These are phyloP conservation scores for Drosophila suzukii DNA, from an alignment of 1,140 invertebrate species.

Conservation along the genomic window DNA sequence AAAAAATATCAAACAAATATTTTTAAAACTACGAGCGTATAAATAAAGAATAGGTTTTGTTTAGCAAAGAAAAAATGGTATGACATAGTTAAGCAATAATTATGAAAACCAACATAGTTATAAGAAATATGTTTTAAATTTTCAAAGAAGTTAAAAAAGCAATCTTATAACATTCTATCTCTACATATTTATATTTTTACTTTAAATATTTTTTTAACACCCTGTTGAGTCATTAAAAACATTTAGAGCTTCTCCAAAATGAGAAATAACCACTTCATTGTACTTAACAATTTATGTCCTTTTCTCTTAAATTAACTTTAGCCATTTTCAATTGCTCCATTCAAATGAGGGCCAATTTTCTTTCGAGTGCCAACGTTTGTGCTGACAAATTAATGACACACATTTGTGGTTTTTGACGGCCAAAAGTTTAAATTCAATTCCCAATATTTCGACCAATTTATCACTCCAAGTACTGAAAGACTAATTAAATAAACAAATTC, in stretches of 20 bases:
- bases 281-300: conserved; percentile 46
- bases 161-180: too few relatives aligned
- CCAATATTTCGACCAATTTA: conserved; percentile 39
- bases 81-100: too few relatives aligned
- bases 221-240: conserved; percentile 32
- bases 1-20: too few relatives aligned
- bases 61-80: too few relatives aligned
- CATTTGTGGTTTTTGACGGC: conserved; percentile 51
- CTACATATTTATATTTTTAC: too few relatives aligned
- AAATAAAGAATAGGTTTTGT: too few relatives aligned
- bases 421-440: conserved; percentile 51
- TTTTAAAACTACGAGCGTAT: too few relatives aligned
- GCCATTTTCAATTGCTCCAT: conserved; percentile 6
- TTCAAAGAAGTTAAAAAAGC: too few relatives aligned
- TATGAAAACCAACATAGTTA: too few relatives aligned
- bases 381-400: conserved; percentile 56
- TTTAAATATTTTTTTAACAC: neutral
- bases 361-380: conserved; percentile 8
- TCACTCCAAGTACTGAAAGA: conserved; percentile 32
- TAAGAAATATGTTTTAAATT: too few relatives aligned
- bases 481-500: conserved; percentile 48
- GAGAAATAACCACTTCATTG: conserved; percentile 8
- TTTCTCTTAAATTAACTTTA: conserved; percentile 23
- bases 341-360: conserved; percentile 29
- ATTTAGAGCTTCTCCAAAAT: conserved; percentile 30